Conservation (phyloP, 2,888 invertebrate genomes). For the Linnaemya vulpina region DNA sequence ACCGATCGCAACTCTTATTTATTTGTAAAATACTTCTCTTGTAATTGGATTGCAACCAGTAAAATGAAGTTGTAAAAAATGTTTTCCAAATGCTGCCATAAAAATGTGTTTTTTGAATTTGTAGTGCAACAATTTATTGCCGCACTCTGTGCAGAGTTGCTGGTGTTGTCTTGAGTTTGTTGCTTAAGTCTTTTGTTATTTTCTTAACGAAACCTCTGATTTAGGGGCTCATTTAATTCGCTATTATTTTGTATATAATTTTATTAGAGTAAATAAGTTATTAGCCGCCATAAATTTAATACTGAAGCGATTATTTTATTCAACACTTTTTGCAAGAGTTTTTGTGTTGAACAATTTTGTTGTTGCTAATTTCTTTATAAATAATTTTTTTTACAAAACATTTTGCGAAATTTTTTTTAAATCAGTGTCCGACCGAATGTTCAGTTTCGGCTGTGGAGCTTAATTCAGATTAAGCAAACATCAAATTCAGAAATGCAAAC, state of each 20-base stretch:
- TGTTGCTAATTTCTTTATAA: neutral
- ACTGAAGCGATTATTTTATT: neutral
- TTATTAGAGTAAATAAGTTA: conserved; percentile 36
- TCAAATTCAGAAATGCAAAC: too few relatives aligned
- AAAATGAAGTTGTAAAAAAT: neutral
- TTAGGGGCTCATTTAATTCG: conserved; percentile 44
- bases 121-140: neutral
- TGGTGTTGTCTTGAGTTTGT: neutral
- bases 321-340: neutral
- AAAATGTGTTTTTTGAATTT: neutral
- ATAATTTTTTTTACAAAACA: neutral
- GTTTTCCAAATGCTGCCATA: neutral
- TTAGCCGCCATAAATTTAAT: conserved; percentile 17
- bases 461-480: too few relatives aligned
- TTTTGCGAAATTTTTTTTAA: too few relatives aligned
- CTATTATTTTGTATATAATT: conserved; percentile 13
- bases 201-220: neutral
- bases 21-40: neutral
- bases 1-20: neutral
- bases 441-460: too few relatives aligned
- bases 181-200: conserved; percentile 50
- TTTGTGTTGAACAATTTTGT: too few relatives aligned
- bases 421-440: too few relatives aligned
- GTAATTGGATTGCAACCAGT: neutral
- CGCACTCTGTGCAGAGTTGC: neutral